Conservation (phyloP, 2,113 vertebrate genomes). For the Elgaria multicarinata region DNA sequence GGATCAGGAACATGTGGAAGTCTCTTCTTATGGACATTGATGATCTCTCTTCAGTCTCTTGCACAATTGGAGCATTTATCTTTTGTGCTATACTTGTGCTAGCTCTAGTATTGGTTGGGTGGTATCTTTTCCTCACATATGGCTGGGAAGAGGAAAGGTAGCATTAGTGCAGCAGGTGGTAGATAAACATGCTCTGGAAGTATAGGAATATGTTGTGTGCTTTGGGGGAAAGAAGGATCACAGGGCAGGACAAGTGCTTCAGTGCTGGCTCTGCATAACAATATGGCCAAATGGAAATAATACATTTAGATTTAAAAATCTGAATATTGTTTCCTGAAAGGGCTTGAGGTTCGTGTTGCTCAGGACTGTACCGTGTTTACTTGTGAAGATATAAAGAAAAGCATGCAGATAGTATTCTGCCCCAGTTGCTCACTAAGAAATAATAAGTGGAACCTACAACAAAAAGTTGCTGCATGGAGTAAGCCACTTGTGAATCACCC, state of each 20-base stretch:
- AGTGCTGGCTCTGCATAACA: background rate
- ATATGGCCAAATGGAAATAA: background rate
- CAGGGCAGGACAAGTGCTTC: background rate
- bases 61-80: background rate
- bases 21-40: background rate
- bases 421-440: background rate
- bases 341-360: background rate
- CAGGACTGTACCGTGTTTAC: background rate
- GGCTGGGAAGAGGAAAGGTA: background rate
- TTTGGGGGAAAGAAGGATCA: background rate
- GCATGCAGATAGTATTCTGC: background rate
- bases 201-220: background rate
- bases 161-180: background rate
- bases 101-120: background rate
- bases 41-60: background rate
- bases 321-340: background rate
- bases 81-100: background rate
- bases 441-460: background rate
- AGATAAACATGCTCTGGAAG: background rate
- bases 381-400: background rate
- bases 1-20: background rate
- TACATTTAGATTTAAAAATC: background rate
- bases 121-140: background rate
- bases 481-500: too few species aligned
- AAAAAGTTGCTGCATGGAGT: background rate